Evolutionary conservation across 2,888 invertebrate genomes (phyloP).

Genomic region (Maniola hyperantus): DNA sequence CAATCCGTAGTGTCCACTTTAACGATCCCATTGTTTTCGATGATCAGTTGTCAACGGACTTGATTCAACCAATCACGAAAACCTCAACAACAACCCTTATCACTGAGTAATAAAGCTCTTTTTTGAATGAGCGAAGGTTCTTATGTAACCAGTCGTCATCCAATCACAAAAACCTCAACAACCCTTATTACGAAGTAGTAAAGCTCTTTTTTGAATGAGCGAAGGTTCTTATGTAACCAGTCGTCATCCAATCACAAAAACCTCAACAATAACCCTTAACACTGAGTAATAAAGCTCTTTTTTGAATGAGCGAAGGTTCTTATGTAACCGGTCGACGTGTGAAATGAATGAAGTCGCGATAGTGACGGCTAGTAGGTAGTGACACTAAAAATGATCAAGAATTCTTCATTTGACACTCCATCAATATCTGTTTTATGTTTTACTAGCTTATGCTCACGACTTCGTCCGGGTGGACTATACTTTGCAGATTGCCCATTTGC

Average conservation of each 20-base stretch:
- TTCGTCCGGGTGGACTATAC: too few species aligned
- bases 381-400: slow-evolving; percentile 69
- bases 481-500: too few species aligned
- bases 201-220: slow-evolving; percentile 37
- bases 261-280: slow-evolving; percentile 41
- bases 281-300: slow-evolving; percentile 11
- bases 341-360: slow-evolving; percentile 64
- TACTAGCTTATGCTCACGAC: too few species aligned
- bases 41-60: slow-evolving; percentile 69
- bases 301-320: neutral
- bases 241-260: slow-evolving; percentile 37
- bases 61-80: slow-evolving; percentile 36
- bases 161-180: slow-evolving; percentile 27
- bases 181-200: slow-evolving; percentile 40
- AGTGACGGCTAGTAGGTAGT: slow-evolving; percentile 69
- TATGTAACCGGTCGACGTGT: slow-evolving; percentile 43
- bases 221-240: slow-evolving; percentile 22
- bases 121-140: slow-evolving; percentile 38
- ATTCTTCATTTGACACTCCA: slow-evolving; percentile 67
- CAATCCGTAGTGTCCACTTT: slow-evolving; percentile 70
- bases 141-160: slow-evolving; percentile 36
- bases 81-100: slow-evolving; percentile 41
- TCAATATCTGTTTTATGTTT: slow-evolving; percentile 61
- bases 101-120: slow-evolving; percentile 44
- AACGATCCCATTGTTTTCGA: slow-evolving; percentile 77